These are phyloP conservation scores for Saxicola maurus DNA, from an alignment of 2,797 vertebrate genomes.

Conservation along the genomic window DNA sequence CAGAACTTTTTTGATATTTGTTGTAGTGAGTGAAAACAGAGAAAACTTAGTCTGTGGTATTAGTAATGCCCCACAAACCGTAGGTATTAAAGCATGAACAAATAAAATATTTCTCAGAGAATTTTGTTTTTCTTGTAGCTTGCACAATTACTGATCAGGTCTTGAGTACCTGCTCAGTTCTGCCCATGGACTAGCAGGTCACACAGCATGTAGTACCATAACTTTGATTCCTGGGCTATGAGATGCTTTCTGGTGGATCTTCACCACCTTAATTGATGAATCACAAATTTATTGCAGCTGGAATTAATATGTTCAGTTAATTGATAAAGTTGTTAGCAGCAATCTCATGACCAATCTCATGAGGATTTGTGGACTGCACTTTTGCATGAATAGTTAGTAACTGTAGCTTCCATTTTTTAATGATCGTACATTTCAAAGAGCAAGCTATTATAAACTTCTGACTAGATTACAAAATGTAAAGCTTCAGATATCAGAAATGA, in stretches of 20 bases:
- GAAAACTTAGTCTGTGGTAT: not conserved
- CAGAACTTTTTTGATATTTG: not conserved
- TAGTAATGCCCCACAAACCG: not conserved
- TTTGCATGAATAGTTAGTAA: not conserved
- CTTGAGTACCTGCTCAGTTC: not conserved
- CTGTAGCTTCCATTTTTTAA: not conserved
- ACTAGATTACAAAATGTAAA: not conserved
- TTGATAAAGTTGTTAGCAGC: not conserved
- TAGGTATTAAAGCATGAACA: not conserved
- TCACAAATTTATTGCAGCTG: not conserved
- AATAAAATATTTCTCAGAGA: not conserved
- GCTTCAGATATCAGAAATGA: not conserved
- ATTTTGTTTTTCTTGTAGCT: not conserved
- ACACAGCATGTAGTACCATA: accelerated
- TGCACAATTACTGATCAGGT: not conserved
- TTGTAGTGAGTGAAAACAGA: not conserved
- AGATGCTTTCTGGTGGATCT: not conserved
- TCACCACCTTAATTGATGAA: not conserved
- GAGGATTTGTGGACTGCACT: not conserved
- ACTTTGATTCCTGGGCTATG: not conserved
- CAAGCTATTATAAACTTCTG: not conserved
- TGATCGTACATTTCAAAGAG: not conserved
- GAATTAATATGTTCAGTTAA: not conserved
- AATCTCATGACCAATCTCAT: not conserved
- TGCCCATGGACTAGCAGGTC: not conserved